Conservation (phyloP, 2,888 invertebrate genomes). For the Nephrotoma flavescens region DNA sequence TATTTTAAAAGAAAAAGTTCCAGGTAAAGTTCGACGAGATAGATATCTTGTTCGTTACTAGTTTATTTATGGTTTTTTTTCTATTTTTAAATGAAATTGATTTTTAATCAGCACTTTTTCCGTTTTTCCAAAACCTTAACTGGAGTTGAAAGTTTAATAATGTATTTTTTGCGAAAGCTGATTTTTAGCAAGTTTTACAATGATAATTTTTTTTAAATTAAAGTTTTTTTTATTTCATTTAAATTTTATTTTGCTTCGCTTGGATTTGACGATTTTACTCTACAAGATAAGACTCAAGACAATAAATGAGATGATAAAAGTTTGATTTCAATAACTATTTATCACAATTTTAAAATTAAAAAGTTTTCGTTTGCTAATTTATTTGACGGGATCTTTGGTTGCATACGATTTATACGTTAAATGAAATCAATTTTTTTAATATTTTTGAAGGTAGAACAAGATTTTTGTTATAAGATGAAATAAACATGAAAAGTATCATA, state of each 20-base stretch:
- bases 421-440: too few species aligned
- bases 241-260: background rate
- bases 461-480: too few species aligned
- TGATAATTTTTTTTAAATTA: background rate
- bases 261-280: background rate
- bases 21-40: background rate
- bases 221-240: background rate
- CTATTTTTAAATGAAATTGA: background rate
- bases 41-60: background rate
- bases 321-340: too few species aligned
- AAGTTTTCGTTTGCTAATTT: too few species aligned
- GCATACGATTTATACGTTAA: too few species aligned
- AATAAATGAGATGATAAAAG: too few species aligned
- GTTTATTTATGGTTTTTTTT: background rate
- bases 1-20: background rate
- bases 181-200: background rate
- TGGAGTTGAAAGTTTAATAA: background rate
- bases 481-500: too few species aligned
- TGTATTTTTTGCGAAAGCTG: background rate
- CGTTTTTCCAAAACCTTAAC: background rate
- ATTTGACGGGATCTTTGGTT: too few species aligned
- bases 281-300: too few species aligned
- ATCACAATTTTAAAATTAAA: too few species aligned
- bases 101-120: background rate
- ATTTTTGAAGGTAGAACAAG: too few species aligned